Evolutionary conservation across 2,888 invertebrate genomes (phyloP), one percentile per base, ranked within the genome.

Genomic region (Phortica okadai): DNA sequence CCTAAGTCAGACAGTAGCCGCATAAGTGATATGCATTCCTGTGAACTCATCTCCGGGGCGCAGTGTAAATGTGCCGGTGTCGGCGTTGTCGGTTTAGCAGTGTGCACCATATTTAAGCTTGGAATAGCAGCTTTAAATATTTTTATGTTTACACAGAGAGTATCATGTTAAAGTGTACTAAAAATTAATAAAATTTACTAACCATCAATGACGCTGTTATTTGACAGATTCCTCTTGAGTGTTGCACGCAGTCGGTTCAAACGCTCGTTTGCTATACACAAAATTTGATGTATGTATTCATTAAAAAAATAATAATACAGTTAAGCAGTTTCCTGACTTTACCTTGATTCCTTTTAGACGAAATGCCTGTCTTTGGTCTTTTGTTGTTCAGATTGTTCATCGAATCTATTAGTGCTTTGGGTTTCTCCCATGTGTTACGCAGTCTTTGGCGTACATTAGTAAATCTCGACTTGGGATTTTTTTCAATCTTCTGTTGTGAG

Each of bases 231-330:
- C 10, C 77, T 78, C 58, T 78, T 81, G 3, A 84, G 69, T 0
- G 74, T 73, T 0, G 69, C 44, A 6, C 76, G 67, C 7, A 84
- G 6, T 21, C 42, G 11, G 11, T 41, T 6, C 6, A 85, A 59
- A 0, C 85, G 86, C 66, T 81, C 74, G 33, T 85, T 82, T 56
- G 80, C 86, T 86, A 45, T n/a, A 42, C 33, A 33, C 21, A 62
- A 45, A 56, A 7, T 4, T 62, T 6, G 41, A 66, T 25, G 5
- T 42, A 11, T 14, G 1, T 8, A 21, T 59, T 21, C 0, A 10
- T 16, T 21, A 21, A 67, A 42, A 42, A 3, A 4, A 11, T 21
- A 21, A 42, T 7, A 14, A 41, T 5, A 14, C 41, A 11, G 8
- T 42, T 67, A 42, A 41, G 6, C 33, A 25, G 25, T 21, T 64